These are phyloP conservation scores for Poecilia latipinna DNA, from an alignment of 2,113 vertebrate genomes.

Conservation along the genomic window DNA sequence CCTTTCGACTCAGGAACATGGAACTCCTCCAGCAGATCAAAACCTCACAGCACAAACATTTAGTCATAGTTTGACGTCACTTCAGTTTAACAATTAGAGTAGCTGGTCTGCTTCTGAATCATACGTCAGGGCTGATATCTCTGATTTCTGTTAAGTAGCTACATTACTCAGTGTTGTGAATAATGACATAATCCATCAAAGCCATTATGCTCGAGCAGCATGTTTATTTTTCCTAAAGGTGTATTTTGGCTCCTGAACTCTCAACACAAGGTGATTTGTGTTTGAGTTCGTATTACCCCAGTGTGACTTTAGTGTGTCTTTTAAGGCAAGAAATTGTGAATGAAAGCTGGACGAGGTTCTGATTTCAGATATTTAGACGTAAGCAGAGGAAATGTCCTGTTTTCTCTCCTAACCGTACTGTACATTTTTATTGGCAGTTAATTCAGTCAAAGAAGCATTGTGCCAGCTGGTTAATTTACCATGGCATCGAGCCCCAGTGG, in stretches of 20 bases:
- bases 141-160: neutral
- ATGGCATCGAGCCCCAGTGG: neutral
- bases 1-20: conserved; percentile 65
- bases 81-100: conserved; percentile 13
- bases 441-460: neutral
- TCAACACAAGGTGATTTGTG: conserved; percentile 31
- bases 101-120: conserved; percentile 21
- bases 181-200: conserved; percentile 35
- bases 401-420: neutral
- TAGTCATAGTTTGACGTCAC: conserved; percentile 26
- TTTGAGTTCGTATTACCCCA: conserved; percentile 34
- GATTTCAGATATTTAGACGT: neutral
- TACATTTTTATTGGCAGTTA: neutral
- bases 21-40: conserved; percentile 81
- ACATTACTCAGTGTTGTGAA: conserved; percentile 30
- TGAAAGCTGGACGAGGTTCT: conserved; percentile 13
- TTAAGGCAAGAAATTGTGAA: neutral
- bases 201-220: neutral
- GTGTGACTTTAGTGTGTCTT: conserved; percentile 8
- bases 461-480: neutral
- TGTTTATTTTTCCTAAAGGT: conserved; percentile 34
- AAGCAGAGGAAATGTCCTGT: neutral
- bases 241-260: conserved; percentile 24
- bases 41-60: conserved; percentile 60
- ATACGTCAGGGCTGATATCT: conserved; percentile 25